Conservation (phyloP, 2,797 vertebrate genomes). For the Amniataba percoides region DNA sequence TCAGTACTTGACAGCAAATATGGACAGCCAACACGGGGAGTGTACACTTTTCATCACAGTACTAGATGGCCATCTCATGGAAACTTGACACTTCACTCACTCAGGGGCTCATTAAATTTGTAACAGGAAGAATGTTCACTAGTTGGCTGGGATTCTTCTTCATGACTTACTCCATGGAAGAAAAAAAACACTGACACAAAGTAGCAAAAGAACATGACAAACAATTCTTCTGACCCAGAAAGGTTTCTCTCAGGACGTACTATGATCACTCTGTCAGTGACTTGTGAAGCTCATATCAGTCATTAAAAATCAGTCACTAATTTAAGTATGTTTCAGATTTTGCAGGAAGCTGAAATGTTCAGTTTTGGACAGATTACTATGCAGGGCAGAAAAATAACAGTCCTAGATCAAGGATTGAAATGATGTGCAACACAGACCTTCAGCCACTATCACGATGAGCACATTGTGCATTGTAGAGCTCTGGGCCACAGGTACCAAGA, state of each 20-base stretch:
- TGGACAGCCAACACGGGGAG: neutral
- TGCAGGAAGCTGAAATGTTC: neutral
- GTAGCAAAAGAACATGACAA: neutral
- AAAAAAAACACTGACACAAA: neutral
- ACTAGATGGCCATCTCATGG: neutral
- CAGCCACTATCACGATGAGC: neutral
- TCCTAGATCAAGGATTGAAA: neutral
- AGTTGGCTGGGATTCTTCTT: neutral
- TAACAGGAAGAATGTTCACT: neutral
- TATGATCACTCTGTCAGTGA: neutral
- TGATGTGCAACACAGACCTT: neutral
- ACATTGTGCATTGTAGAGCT: fast-evolving
- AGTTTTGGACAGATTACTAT: neutral
- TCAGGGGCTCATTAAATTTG: neutral
- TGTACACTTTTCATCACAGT: neutral
- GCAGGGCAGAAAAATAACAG: neutral
- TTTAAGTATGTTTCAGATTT: constrained; percentile 1
- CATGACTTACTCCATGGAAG: neutral
- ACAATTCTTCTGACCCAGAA: neutral
- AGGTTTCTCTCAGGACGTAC: neutral
- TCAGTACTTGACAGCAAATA: too few species aligned
- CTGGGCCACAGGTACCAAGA: neutral
- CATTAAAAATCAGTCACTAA: neutral
- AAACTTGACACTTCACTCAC: neutral
- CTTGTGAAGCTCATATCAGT: neutral